phyloP scores from a whole-genome alignment of 2,797 vertebrate genomes.

The Anolis apletophallus region DNA sequence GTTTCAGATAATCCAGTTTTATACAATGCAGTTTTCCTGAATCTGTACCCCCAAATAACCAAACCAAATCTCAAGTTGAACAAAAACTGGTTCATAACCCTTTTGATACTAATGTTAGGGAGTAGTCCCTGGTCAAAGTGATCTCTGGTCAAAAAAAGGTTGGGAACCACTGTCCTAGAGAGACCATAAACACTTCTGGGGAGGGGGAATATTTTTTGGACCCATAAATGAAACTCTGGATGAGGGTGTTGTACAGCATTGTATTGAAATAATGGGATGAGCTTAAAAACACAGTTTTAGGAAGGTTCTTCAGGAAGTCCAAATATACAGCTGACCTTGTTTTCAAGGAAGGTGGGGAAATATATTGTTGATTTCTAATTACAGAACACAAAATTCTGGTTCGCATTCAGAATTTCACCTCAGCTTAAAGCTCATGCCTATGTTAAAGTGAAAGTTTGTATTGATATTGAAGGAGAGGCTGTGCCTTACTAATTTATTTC shows the following conservation, averaged over 20 bases:
- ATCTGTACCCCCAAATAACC: no score
- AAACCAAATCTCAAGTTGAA: no score
- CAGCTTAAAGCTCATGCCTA: neutral
- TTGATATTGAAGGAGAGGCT: neutral
- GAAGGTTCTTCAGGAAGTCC: neutral
- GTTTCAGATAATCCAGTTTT: no score
- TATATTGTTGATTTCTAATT: neutral
- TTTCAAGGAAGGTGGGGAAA: neutral
- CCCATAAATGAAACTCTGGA: no score
- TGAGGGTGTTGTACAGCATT: neutral
- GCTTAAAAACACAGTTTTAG: neutral
- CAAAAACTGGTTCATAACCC: no score
- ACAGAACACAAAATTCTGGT: neutral
- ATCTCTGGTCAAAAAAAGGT: no score
- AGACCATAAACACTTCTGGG: no score
- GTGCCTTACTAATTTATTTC: neutral
- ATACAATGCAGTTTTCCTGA: no score
- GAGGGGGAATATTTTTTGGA: no score
- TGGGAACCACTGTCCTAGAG: no score
- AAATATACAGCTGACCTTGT: neutral
- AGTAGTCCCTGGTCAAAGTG: no score
- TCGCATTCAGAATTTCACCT: neutral
- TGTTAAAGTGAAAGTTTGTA: neutral
- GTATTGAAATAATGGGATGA: neutral
- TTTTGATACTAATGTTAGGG: no score